A percentile compares a stretch with the other conserved stretches of the same genome.
Conservation (phyloP, 2,113 vertebrate species). For the Ammospiza caudacuta region DNA sequence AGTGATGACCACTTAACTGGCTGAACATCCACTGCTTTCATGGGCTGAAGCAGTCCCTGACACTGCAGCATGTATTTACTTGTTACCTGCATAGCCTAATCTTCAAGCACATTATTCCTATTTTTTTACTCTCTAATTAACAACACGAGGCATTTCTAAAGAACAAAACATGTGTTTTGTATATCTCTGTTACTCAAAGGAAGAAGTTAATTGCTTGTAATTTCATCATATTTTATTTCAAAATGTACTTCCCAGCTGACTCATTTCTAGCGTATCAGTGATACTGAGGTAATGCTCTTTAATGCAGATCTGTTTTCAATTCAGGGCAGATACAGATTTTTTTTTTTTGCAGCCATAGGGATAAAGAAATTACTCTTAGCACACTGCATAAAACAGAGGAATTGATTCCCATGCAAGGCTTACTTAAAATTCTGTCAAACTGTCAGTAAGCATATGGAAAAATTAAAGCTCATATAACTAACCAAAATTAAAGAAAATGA, state of each 20-base stretch:
- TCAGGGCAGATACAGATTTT: conserved; percentile 69
- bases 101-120: background rate
- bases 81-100: background rate
- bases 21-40: background rate
- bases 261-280: conserved; percentile 19
- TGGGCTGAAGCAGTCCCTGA: background rate
- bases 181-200: conserved; percentile 22
- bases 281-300: conserved; percentile 68
- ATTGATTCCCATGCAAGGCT: conserved; percentile 44
- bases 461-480: background rate
- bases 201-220: conserved; percentile 29
- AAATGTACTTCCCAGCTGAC: conserved; percentile 58
- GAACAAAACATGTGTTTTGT: background rate
- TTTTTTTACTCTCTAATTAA: background rate
- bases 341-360: conserved; percentile 26
- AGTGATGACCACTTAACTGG: background rate
- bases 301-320: conserved; percentile 71
- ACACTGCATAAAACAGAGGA: conserved; percentile 43
- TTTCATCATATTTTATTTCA: conserved; percentile 36
- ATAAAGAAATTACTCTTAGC: conserved; percentile 68
- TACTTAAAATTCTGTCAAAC: conserved; percentile 56
- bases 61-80: background rate
- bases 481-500: background rate
- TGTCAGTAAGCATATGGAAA: background rate
- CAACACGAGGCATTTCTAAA: background rate